Evolutionary conservation across 1,140 invertebrate genomes (phyloP).

Genomic region (Hyposmocoma kahamanoa): DNA sequence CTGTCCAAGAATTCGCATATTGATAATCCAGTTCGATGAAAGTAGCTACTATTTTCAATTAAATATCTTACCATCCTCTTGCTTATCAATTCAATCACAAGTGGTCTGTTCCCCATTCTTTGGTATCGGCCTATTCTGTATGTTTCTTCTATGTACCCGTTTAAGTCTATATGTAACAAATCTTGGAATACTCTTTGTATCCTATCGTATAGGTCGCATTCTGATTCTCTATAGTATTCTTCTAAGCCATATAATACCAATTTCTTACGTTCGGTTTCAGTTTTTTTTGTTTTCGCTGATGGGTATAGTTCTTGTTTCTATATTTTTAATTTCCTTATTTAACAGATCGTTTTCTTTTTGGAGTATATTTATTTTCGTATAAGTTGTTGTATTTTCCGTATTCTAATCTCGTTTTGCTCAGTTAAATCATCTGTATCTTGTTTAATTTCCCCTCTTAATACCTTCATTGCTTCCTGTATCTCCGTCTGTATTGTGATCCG

Average conservation of each 20-base stretch:
- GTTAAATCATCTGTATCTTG: not conserved
- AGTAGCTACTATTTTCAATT: constrained; percentile 6
- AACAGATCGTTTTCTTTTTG: constrained; percentile 6
- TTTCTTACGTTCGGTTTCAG: constrained; percentile 7
- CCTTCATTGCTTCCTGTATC: constrained; percentile 7
- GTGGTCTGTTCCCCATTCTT: constrained; percentile 3
- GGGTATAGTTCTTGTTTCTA: not conserved
- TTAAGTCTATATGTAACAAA: constrained; percentile 4
- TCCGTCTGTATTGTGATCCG: constrained; percentile 11
- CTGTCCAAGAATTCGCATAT: constrained; percentile 5
- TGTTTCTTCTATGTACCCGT: constrained; percentile 14
- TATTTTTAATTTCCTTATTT: constrained; percentile 1
- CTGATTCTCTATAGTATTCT: constrained; percentile 10
- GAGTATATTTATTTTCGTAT: not conserved
- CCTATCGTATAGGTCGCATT: constrained; percentile 3
- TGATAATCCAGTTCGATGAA: constrained; percentile 5
- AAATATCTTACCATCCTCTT: constrained; percentile 14
- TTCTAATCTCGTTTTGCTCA: not conserved
- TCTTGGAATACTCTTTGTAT: constrained; percentile 4
- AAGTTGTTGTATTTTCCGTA: not conserved
- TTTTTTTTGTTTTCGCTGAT: too few species aligned
- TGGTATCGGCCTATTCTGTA: constrained; percentile 10
- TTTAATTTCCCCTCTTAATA: constrained; percentile 7
- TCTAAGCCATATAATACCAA: constrained; percentile 13
- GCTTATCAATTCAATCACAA: constrained; percentile 12